A percentile compares a stretch with the other conserved stretches of the same genome.
Conservation (phyloP, 2,113 vertebrate genomes). For the Lasiurus borealis region DNA sequence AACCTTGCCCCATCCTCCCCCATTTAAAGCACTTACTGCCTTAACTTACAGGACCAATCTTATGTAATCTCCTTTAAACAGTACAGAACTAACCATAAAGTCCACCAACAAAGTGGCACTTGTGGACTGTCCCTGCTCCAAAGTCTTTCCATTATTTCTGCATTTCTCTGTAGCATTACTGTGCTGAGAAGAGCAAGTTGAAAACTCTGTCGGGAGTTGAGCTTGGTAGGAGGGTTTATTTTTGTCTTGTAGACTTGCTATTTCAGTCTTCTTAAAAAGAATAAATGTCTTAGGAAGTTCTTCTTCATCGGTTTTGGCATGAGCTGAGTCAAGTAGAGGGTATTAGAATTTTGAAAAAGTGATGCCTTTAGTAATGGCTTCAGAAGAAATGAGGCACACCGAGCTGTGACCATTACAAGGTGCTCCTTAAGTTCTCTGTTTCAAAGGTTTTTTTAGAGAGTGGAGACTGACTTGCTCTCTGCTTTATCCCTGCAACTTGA, state of each 20-base stretch:
- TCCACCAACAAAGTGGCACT: not conserved
- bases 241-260: not conserved
- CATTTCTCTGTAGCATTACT: not conserved
- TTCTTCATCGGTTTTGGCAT: not conserved
- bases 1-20: not conserved
- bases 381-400: not conserved
- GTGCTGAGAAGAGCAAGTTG: not conserved
- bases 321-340: not conserved
- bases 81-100: not conserved
- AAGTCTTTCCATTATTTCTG: not conserved
- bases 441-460: not conserved
- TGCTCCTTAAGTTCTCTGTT: not conserved
- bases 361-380: not conserved
- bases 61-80: not conserved
- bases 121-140: not conserved
- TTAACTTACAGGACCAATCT: not conserved
- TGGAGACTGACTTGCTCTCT: not conserved
- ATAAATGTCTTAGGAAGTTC: not conserved
- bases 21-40: not conserved
- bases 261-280: slow-evolving; percentile 31
- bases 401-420: not conserved
- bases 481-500: not conserved
- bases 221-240: not conserved
- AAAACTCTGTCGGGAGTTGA: not conserved
- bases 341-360: not conserved